phyloP scores from a whole-genome alignment of 2,888 invertebrate species.

The Stenodera caucasica region DNA sequence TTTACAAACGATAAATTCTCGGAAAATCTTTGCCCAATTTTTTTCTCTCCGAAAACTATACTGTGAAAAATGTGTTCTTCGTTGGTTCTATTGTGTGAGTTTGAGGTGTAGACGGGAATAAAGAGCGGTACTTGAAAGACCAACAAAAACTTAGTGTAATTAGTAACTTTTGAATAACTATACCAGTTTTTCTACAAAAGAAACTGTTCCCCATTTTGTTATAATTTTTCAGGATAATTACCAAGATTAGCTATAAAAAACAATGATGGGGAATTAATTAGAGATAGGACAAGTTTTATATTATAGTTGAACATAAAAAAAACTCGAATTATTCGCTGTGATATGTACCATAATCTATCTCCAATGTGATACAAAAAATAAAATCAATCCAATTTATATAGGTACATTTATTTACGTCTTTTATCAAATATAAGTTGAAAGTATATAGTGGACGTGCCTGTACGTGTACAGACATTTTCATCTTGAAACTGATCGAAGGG shows the following conservation, averaged over 20 bases:
- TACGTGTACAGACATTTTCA: background rate
- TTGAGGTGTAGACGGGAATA: background rate
- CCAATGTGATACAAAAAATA: too few species aligned
- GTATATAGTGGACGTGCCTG: background rate
- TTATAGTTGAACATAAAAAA: too few species aligned
- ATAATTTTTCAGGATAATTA: background rate
- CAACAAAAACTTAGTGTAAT: slow-evolving; percentile 6
- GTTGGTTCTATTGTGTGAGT: background rate
- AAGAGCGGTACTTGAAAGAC: background rate
- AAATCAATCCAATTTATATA: background rate
- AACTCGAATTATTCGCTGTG: too few species aligned
- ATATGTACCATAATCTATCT: too few species aligned
- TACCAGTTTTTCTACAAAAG: background rate
- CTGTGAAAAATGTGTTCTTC: background rate
- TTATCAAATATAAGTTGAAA: background rate
- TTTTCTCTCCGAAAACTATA: background rate
- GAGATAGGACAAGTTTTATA: too few species aligned
- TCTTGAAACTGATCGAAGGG: background rate
- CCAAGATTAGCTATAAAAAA: background rate
- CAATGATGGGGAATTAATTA: background rate
- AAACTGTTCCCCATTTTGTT: background rate
- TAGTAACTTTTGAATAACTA: slow-evolving; percentile 12
- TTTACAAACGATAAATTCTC: background rate
- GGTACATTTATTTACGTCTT: too few species aligned
- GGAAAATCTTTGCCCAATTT: too few species aligned